Conservation (phyloP, 2,797 vertebrate genomes). For the Cephalopachus bancanus region DNA sequence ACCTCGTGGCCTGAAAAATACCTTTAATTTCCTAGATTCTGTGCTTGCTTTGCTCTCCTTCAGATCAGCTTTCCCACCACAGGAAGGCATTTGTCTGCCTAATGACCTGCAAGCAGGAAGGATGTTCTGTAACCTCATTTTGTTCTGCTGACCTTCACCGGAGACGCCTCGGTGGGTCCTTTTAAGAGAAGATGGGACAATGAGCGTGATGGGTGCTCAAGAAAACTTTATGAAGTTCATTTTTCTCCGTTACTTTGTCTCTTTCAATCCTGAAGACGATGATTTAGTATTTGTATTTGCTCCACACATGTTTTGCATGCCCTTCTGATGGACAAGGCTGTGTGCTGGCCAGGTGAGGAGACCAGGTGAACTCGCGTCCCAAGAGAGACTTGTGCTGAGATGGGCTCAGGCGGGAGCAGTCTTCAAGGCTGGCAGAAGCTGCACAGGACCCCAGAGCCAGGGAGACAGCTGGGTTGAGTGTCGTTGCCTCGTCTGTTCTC, state of each 20-base stretch:
- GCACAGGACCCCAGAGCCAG: accelerated
- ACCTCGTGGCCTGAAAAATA: slow-evolving; percentile 51
- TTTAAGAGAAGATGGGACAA: slow-evolving; percentile 26
- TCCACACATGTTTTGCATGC: not conserved
- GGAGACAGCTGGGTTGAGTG: accelerated
- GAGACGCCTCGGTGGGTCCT: not conserved
- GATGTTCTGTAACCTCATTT: slow-evolving; percentile 49
- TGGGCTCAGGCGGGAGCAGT: no score
- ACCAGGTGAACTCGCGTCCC: not conserved
- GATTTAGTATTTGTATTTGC: not conserved
- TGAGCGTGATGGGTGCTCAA: not conserved
- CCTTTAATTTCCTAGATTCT: slow-evolving; percentile 62
- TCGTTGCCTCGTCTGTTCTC: not conserved
- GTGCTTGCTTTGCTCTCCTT: slow-evolving; percentile 4
- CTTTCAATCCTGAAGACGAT: not conserved
- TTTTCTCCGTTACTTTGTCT: not conserved
- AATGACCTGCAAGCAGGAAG: slow-evolving; percentile 62
- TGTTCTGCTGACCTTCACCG: slow-evolving; percentile 53
- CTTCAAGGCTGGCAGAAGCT: accelerated
- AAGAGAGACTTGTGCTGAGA: not conserved
- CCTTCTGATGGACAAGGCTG: not conserved
- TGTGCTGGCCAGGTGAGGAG: not conserved
- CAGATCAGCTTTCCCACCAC: slow-evolving; percentile 44
- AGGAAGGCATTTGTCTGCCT: slow-evolving; percentile 73
- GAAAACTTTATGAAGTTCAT: not conserved